These are phyloP conservation scores for Clarias pachynema DNA, from an alignment of 2,797 vertebrate genomes.

Conservation along the genomic window DNA sequence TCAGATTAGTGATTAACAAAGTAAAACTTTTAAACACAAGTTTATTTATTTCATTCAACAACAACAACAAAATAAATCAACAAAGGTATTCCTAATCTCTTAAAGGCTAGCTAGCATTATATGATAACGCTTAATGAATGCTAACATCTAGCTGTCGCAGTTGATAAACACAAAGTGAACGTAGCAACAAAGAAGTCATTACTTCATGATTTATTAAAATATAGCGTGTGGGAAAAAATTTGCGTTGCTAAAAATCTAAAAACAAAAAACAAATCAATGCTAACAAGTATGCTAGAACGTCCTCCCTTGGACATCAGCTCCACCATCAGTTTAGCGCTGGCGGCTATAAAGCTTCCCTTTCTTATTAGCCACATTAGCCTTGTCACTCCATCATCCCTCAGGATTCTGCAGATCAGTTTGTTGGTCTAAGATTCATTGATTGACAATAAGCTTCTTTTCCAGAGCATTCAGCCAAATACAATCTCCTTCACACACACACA, in stretches of 20 bases:
- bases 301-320: neutral
- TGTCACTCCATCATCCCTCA: neutral
- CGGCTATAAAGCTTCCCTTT: neutral
- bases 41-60: neutral
- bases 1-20: neutral
- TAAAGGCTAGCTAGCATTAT: neutral
- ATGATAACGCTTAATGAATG: neutral
- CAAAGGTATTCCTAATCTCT: neutral
- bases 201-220: neutral
- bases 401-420: constrained; percentile 31
- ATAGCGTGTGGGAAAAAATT: neutral
- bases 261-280: neutral
- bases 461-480: constrained; percentile 47
- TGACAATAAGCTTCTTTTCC: constrained; percentile 57
- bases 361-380: constrained; percentile 7
- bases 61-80: neutral
- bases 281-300: neutral
- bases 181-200: neutral
- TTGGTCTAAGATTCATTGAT: constrained; percentile 50
- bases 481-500: neutral
- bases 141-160: neutral
- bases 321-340: neutral
- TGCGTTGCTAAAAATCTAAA: neutral
- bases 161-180: neutral
- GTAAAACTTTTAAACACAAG: neutral